Conservation (phyloP, 2,113 vertebrate genomes). For the Myotis brandtii region DNA sequence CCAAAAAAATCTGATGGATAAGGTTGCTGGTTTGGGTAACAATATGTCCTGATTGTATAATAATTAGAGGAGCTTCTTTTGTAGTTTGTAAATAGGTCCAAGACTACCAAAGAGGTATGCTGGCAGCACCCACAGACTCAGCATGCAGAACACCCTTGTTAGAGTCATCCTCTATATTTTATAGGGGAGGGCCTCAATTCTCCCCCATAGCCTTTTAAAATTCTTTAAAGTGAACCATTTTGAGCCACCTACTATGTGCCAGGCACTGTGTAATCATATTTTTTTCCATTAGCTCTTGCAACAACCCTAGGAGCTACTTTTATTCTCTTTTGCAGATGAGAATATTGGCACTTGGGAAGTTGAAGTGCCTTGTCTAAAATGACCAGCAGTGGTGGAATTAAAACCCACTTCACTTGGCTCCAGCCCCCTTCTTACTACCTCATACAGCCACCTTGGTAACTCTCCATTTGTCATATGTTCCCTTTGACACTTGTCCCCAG, state of each 20-base stretch:
- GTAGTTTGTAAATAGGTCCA: neutral
- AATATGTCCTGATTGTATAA: neutral
- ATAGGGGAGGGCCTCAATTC: neutral
- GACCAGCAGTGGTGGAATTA: conserved; percentile 23
- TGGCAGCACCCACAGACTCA: neutral
- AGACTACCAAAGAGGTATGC: neutral
- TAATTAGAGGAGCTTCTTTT: neutral
- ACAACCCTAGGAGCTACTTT: conserved; percentile 4
- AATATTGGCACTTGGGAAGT: neutral
- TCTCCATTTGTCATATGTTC: neutral
- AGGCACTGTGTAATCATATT: neutral
- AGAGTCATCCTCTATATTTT: neutral
- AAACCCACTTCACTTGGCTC: conserved; percentile 44
- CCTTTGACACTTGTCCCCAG: neutral
- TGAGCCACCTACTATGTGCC: neutral
- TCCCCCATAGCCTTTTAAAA: neutral
- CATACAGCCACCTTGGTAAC: neutral
- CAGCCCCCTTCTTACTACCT: neutral
- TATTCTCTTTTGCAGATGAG: conserved; percentile 36
- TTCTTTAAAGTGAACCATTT: neutral
- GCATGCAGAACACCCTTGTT: neutral
- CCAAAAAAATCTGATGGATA: neutral
- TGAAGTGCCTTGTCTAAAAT: conserved; percentile 43
- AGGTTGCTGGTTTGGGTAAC: neutral
- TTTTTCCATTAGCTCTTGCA: neutral